Percentiles rank a stretch among this genome's conserved stretches.
These are phyloP conservation scores for Chaetura pelagica DNA, from an alignment of 2,113 vertebrate genomes.

Conservation along the genomic window DNA sequence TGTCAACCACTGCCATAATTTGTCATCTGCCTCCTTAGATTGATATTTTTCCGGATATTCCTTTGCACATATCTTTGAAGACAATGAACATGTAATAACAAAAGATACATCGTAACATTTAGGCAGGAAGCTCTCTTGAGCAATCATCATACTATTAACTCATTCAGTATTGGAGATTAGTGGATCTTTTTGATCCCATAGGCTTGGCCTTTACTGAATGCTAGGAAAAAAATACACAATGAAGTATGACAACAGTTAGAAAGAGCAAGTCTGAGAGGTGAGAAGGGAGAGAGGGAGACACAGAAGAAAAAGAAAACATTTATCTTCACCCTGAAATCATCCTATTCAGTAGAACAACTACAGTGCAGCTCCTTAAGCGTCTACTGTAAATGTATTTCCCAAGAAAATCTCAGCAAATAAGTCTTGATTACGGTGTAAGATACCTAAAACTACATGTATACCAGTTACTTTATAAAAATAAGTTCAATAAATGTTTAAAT, in stretches of 20 bases:
- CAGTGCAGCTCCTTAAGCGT: neutral
- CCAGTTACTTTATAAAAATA: neutral
- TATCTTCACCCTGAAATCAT: neutral
- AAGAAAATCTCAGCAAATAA: neutral
- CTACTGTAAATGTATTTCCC: neutral
- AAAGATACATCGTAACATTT: neutral
- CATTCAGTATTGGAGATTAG: neutral
- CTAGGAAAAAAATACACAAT: neutral
- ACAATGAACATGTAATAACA: neutral
- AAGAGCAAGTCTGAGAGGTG: neutral
- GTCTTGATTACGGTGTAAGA: neutral
- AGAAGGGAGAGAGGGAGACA: fast-evolving
- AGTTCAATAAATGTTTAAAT: neutral
- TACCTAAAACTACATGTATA: neutral
- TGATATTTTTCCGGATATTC: neutral
- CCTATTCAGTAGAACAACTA: neutral
- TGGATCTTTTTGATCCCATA: neutral
- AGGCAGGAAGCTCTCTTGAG: neutral
- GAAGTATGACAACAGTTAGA: fast-evolving
- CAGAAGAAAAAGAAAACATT: neutral
- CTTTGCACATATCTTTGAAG: neutral
- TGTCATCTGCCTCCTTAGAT: neutral
- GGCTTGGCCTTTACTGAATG: neutral
- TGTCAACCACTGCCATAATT: neutral
- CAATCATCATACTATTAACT: neutral